Evolutionary conservation across 2,113 vertebrate species (phyloP), one percentile per base, ranked within the genome.

Genomic region (Accipiter virgatus): DNA sequence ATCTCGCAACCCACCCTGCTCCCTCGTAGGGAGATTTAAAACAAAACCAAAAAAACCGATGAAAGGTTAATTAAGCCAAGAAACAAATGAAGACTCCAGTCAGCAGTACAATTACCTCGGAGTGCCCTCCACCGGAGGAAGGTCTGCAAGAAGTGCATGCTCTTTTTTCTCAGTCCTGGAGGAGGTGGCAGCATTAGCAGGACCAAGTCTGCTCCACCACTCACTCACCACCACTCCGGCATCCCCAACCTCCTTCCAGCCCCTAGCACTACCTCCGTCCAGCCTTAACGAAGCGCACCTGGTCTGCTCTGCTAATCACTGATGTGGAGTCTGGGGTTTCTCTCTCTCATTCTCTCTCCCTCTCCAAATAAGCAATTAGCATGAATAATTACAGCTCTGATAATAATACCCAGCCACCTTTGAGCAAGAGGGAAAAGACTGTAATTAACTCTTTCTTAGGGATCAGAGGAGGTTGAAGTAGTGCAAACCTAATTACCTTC

Each of bases 361-460:
- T 97, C 94, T 95, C 96, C 95, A 97, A 97, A 97, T 95, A 97
- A 96, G 96, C 84, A 98, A 98, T 98, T 97, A 98, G 96, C 97
- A 98, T 97, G 97, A 97, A 98, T 98, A 98, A 98, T 97, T 97
- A 98, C 93, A 95, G 96, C 93, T 94, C 86, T 92, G 93, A 94
- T 96, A 95, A 96, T 97, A 96, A 95, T 93, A 97, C 59, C 84
- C 96, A 97, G 94, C 93, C 94, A 97, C 96, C 95, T 98, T 98
- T 92, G 95, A 97, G 96, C 95, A 94, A 97, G 80, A 95, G 96
- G 95, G 92, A 94, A 43, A 96, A 97, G 88, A 86, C 93, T 96
- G 78, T 95, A 97, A 97, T 98, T 98, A 98, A 98, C 97, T 97
- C 97, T 97, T 97, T 98, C 97, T 95, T 94, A 40, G 94, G 86